These are phyloP conservation scores for Chaenogobius annularis DNA, from an alignment of 2,113 vertebrate species.

Conservation along the genomic window DNA sequence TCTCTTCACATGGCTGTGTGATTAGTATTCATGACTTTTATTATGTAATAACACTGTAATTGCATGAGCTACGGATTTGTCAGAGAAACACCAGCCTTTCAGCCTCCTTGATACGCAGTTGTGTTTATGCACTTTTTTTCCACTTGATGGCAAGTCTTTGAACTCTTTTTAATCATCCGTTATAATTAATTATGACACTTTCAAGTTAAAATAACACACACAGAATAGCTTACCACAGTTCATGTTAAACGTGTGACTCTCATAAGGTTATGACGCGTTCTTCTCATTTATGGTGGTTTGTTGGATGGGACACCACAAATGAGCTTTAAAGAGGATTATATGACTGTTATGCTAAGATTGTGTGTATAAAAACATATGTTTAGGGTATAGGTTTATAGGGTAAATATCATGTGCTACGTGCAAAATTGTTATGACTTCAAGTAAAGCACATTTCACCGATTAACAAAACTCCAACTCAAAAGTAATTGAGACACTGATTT, in stretches of 20 bases:
- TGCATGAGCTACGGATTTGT: slow-evolving; percentile 39
- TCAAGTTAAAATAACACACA: not conserved
- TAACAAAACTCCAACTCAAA: not conserved
- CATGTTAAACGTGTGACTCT: not conserved
- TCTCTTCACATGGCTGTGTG: slow-evolving; percentile 28
- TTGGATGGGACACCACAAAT: no score
- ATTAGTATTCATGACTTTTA: slow-evolving; percentile 59
- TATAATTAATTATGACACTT: not conserved
- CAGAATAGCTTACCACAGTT: not conserved
- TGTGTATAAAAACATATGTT: no score
- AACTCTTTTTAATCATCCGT: not conserved
- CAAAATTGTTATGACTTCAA: no score
- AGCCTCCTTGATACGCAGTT: slow-evolving; percentile 25
- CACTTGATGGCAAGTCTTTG: not conserved
- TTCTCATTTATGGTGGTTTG: no score
- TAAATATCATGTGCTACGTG: not conserved
- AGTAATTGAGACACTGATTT: not conserved
- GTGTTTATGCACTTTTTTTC: slow-evolving; percentile 36
- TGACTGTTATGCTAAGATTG: no score
- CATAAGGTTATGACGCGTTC: not conserved
- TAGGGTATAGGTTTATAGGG: no score
- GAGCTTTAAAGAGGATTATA: no score
- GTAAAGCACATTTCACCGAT: no score
- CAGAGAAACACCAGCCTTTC: not conserved
- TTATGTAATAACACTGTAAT: slow-evolving; percentile 62